phyloP scores from a whole-genome alignment of 2,113 vertebrate species.

The Apteryx mantelli region DNA sequence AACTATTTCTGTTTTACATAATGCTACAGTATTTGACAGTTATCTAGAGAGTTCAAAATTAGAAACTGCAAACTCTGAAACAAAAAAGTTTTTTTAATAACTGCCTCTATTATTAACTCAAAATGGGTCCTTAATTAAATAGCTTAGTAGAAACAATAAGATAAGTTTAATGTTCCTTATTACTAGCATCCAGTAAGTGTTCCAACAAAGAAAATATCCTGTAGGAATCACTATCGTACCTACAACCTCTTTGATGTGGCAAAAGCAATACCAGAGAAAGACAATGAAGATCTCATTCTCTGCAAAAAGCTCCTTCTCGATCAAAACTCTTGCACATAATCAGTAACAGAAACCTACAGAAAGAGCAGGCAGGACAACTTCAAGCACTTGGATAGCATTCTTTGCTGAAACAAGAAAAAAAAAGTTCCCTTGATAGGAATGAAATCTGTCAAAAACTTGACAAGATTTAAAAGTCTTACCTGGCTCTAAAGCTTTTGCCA shows the following conservation, averaged over 20 bases:
- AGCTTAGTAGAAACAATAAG: not conserved
- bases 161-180: not conserved
- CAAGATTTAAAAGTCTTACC: not conserved
- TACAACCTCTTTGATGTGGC: not conserved
- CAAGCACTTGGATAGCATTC: not conserved
- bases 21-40: not conserved
- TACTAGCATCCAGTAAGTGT: not conserved
- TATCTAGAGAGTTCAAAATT: not conserved
- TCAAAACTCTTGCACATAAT: not conserved
- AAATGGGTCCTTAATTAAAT: conserved; percentile 22
- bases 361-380: not conserved
- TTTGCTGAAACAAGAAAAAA: not conserved
- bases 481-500: not conserved
- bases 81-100: not conserved
- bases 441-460: not conserved
- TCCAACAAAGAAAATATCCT: not conserved
- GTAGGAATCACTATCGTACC: not conserved
- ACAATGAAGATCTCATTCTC: not conserved
- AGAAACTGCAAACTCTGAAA: not conserved
- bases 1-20: not conserved
- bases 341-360: not conserved
- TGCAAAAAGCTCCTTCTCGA: not conserved
- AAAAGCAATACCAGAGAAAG: not conserved
- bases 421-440: not conserved
- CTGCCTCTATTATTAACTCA: not conserved